phyloP scores from a whole-genome alignment of 2,888 invertebrate species.

The Meganola albula region DNA sequence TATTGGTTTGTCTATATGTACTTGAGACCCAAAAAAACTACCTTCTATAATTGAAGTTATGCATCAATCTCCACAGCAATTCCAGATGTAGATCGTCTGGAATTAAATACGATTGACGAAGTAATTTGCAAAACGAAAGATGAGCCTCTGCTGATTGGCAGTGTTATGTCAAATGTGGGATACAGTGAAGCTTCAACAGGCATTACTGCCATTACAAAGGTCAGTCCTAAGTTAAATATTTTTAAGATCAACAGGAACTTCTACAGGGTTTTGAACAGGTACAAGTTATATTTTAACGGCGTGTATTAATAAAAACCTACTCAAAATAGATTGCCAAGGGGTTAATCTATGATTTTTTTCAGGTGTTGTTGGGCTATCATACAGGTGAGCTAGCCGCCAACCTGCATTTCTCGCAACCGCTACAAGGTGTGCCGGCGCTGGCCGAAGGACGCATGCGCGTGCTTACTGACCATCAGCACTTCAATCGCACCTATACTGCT shows the following conservation, averaged over 20 bases:
- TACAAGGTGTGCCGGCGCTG: slow-evolving; percentile 61
- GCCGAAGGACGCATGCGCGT: slow-evolving; percentile 72
- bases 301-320: no score
- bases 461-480: slow-evolving; percentile 74
- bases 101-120: slow-evolving; percentile 77
- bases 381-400: slow-evolving; percentile 82
- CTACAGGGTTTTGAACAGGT: background rate
- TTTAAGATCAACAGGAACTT: background rate
- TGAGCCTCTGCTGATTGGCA: slow-evolving; percentile 75
- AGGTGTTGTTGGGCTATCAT: slow-evolving; percentile 79
- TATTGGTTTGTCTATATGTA: no score
- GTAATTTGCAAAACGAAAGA: slow-evolving; percentile 72
- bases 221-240: slow-evolving; percentile 10
- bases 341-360: slow-evolving; percentile 25
- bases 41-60: no score
- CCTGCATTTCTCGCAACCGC: slow-evolving; percentile 80
- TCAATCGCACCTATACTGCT: slow-evolving; percentile 66
- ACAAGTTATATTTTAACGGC: no score
- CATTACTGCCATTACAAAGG: slow-evolving; percentile 78
- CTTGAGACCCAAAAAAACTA: no score
- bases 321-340: no score
- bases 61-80: no score
- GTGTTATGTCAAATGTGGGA: slow-evolving; percentile 56
- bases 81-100: slow-evolving; percentile 79
- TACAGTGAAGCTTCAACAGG: slow-evolving; percentile 51